Percentiles rank a stretch among this genome's conserved stretches.
These are phyloP conservation scores for Amphipoea lucens DNA, from an alignment of 2,888 invertebrate species.

Conservation along the genomic window DNA sequence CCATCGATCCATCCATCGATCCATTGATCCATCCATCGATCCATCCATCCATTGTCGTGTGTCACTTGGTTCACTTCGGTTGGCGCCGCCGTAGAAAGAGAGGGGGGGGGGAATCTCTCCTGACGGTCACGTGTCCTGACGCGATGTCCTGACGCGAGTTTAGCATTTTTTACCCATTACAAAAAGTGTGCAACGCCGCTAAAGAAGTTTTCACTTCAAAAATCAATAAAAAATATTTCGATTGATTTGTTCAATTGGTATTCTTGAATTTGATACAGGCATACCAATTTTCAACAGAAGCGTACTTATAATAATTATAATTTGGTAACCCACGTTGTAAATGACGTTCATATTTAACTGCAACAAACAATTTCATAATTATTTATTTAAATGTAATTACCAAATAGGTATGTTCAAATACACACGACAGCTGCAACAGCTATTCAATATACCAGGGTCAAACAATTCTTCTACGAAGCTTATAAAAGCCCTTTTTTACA, in stretches of 20 bases:
- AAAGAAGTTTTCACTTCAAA: too few species aligned
- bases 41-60: too few species aligned
- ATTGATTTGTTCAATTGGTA: neutral
- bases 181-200: too few species aligned
- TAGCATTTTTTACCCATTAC: too few species aligned
- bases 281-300: neutral
- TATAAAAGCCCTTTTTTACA: conserved; percentile 17
- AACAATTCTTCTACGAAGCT: conserved; percentile 30
- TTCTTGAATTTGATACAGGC: neutral
- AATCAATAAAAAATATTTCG: neutral
- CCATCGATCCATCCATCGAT: too few species aligned
- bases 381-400: conserved; percentile 6
- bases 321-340: neutral
- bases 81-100: too few species aligned
- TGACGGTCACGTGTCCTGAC: too few species aligned
- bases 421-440: conserved; percentile 2
- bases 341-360: neutral
- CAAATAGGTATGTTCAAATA: conserved; percentile 12
- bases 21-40: too few species aligned
- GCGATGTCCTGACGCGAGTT: too few species aligned
- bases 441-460: conserved; percentile 29
- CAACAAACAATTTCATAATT: conserved; percentile 3
- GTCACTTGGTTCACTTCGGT: too few species aligned
- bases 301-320: neutral
- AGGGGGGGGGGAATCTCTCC: too few species aligned